phyloP scores from a whole-genome alignment of 2,113 vertebrate genomes.

The Dicerorhinus sumatrensis region DNA sequence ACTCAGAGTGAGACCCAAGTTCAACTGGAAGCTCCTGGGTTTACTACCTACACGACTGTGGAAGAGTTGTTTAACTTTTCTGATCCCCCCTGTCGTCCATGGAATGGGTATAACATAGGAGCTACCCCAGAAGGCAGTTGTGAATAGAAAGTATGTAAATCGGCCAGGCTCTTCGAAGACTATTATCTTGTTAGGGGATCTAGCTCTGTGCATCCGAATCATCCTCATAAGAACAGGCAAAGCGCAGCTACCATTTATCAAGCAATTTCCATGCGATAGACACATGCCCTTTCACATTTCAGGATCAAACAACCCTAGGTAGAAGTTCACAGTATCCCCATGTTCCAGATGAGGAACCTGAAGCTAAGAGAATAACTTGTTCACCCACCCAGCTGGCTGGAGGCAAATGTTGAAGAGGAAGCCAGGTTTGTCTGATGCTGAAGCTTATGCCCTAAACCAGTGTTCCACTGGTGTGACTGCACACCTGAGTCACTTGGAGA shows the following conservation, averaged over 20 bases:
- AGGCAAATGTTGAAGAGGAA: not conserved
- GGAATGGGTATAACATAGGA: not conserved
- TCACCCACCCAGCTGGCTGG: not conserved
- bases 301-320: not conserved
- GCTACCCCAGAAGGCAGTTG: rapidly evolving
- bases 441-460: not conserved
- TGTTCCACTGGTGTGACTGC: rapidly evolving
- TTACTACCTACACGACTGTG: rapidly evolving
- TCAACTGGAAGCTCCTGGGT: not conserved
- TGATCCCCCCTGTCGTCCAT: not conserved
- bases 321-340: not conserved
- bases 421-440: not conserved
- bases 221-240: not conserved
- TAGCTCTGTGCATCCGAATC: not conserved
- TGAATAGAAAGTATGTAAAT: rapidly evolving
- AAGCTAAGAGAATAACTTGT: not conserved
- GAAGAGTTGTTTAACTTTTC: not conserved
- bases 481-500: not conserved
- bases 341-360: not conserved
- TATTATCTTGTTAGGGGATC: not conserved
- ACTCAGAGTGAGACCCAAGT: not conserved
- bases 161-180: not conserved
- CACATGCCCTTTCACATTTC: not conserved
- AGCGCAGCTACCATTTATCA: not conserved
- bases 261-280: not conserved